Percentiles rank a stretch among this genome's conserved stretches.
phyloP scores from a whole-genome alignment of 2,797 vertebrate species.

The Anas flavirostris region DNA sequence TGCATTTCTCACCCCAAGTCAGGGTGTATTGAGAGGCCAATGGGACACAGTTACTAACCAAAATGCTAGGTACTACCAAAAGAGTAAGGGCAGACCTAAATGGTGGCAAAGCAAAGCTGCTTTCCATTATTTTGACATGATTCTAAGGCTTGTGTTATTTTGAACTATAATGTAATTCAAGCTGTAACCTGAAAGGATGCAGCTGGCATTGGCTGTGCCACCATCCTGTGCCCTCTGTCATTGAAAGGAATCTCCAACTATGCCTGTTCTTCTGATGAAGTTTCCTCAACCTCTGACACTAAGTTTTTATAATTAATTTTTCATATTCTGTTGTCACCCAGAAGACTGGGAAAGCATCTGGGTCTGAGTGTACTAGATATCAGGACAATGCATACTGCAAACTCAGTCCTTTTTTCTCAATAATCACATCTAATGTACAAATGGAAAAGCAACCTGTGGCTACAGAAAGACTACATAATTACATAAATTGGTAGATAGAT shows the following conservation, averaged over 20 bases:
- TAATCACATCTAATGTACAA: not conserved
- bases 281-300: not conserved
- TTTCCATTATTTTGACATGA: not conserved
- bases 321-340: not conserved
- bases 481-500: not conserved
- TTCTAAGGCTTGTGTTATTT: not conserved
- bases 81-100: not conserved
- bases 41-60: not conserved
- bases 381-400: not conserved
- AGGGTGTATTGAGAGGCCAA: not conserved
- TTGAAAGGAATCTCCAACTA: not conserved
- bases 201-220: not conserved
- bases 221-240: not conserved
- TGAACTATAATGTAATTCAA: not conserved
- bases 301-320: not conserved
- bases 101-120: not conserved
- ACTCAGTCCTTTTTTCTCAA: not conserved
- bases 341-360: not conserved
- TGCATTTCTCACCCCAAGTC: not conserved
- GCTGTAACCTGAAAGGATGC: not conserved
- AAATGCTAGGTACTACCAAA: not conserved
- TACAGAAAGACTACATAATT: not conserved
- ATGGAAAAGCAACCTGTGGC: not conserved
- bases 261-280: no score
- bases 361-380: not conserved